Percentiles rank a stretch among this genome's conserved stretches.
phyloP scores from a whole-genome alignment of 2,113 vertebrate species.

The Tringa solitaria region DNA sequence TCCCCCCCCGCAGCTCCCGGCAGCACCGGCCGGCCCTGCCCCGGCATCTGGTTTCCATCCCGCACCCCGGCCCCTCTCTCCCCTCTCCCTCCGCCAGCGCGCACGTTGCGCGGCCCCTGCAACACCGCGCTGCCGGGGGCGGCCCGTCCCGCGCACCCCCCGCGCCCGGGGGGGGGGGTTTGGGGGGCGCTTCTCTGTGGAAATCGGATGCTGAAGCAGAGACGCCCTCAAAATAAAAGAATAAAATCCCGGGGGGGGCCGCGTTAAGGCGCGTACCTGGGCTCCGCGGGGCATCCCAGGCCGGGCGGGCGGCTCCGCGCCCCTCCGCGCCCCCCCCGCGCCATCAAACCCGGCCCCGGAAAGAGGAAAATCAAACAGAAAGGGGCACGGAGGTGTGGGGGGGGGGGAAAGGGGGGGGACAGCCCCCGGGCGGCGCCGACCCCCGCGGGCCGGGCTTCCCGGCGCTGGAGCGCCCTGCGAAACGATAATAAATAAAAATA shows the following conservation, averaged over 20 bases:
- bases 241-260: neutral
- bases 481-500: neutral
- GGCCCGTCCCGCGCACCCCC: neutral
- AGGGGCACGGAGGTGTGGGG: neutral
- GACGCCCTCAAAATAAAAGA: neutral
- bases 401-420: too few relatives aligned
- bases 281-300: conserved; percentile 35
- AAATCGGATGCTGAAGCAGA: neutral
- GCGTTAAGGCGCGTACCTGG: conserved; percentile 47
- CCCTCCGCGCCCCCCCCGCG: neutral
- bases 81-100: conserved; percentile 23
- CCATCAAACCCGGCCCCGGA: neutral
- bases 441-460: neutral
- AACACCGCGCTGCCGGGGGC: neutral
- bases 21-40: conserved; percentile 40
- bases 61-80: neutral
- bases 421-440: neutral
- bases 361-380: neutral
- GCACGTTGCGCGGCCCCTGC: conserved; percentile 40
- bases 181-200: neutral
- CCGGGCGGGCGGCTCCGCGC: neutral
- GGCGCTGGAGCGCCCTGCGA: neutral
- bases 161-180: neutral
- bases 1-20: conserved; percentile 22
- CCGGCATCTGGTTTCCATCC: conserved; percentile 74